Percentiles rank a stretch among this genome's conserved stretches.
phyloP scores from a whole-genome alignment of 2,888 invertebrate genomes.

The Acrocyrtus sp. region DNA sequence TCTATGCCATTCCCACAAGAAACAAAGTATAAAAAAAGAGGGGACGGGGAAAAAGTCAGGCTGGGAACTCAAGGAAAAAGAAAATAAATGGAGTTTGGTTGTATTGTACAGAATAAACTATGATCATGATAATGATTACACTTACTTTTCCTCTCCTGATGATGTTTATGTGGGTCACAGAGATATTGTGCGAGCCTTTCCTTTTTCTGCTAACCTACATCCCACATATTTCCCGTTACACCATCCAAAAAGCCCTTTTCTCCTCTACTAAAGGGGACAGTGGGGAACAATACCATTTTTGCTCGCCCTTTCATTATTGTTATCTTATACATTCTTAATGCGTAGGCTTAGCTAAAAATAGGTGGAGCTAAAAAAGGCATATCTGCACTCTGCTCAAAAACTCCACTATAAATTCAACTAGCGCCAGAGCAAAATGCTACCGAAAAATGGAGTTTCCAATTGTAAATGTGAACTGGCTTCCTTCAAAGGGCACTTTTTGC shows the following conservation, averaged over 20 bases:
- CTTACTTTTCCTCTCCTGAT: slow-evolving; percentile 16
- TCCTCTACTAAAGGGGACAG: slow-evolving; percentile 12
- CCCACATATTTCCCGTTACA: not conserved
- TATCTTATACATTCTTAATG: not conserved
- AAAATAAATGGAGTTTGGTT: not conserved
- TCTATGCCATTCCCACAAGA: slow-evolving; percentile 18
- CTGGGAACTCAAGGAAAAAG: not conserved
- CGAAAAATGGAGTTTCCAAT: no score
- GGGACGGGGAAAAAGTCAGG: not conserved
- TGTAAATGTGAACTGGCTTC: no score
- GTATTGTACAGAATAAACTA: not conserved
- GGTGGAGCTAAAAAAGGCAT: no score
- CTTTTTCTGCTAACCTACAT: not conserved
- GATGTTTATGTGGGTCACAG: slow-evolving; percentile 38
- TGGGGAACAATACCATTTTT: slow-evolving; percentile 21
- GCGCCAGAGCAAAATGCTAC: no score
- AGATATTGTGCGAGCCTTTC: slow-evolving; percentile 3
- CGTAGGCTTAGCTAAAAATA: not conserved
- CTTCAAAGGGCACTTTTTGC: not conserved
- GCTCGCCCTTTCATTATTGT: not conserved
- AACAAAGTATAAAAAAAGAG: slow-evolving; percentile 13
- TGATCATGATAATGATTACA: slow-evolving; percentile 1
- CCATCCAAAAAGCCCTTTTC: not conserved
- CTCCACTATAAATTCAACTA: no score
- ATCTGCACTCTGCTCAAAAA: not conserved